Conservation (phyloP, 2,797 vertebrate species). For the Hozukius guyotensis region DNA sequence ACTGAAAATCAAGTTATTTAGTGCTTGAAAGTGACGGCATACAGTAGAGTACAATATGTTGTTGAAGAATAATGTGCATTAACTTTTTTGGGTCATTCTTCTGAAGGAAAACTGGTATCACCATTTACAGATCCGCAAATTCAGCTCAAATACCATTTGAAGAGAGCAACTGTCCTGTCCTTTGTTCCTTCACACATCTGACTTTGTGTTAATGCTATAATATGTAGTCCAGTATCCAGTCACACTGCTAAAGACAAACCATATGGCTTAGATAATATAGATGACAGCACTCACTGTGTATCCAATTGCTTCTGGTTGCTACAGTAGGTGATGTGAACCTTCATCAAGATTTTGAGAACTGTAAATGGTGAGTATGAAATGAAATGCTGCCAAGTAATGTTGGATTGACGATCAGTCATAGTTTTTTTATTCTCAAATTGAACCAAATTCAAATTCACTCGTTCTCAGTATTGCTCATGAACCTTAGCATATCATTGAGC, state of each 20-base stretch:
- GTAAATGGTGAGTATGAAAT: not conserved
- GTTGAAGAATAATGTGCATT: not conserved
- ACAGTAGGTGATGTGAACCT: not conserved
- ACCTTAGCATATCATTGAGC: not conserved
- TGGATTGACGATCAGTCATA: not conserved
- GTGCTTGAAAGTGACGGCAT: not conserved
- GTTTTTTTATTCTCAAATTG: not conserved
- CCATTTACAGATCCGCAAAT: not conserved
- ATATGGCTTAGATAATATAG: not conserved
- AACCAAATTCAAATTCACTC: not conserved
- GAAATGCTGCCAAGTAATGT: not conserved
- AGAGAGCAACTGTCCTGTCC: not conserved
- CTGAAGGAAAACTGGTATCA: not conserved
- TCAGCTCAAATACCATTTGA: not conserved
- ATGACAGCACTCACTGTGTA: not conserved
- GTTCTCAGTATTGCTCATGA: not conserved
- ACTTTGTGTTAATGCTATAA: not conserved
- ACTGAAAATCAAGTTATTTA: not conserved
- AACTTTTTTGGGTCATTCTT: not conserved
- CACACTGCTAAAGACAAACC: slow-evolving; percentile 2
- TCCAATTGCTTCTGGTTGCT: not conserved
- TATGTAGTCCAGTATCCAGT: not conserved
- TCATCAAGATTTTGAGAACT: not conserved
- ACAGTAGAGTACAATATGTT: not conserved
- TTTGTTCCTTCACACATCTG: slow-evolving; percentile 1